phyloP scores from a whole-genome alignment of 2,888 invertebrate species.

The Ariolimax columbianus region DNA sequence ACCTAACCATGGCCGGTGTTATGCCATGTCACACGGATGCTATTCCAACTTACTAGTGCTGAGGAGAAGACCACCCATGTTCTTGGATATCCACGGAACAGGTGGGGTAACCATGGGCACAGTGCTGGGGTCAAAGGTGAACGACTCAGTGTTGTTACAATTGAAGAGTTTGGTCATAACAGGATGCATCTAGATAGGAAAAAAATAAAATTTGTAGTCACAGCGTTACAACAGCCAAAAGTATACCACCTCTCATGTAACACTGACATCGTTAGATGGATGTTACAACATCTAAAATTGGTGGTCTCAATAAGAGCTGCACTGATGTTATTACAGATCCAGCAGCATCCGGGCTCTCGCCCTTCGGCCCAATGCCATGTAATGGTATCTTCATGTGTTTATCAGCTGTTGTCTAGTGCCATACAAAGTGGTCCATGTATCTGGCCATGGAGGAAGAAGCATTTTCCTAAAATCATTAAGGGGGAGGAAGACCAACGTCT shows the following conservation, averaged over 20 bases:
- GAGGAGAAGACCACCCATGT: constrained; percentile 87
- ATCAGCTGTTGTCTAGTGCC: too few species aligned
- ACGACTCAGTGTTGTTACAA: constrained; percentile 84
- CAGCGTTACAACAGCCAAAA: neutral
- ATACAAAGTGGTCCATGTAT: too few species aligned
- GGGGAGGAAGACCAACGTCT: too few species aligned
- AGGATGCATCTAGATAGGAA: constrained; percentile 91
- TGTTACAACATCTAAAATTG: too few species aligned
- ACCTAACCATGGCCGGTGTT: too few species aligned
- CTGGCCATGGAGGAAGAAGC: too few species aligned
- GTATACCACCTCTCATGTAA: neutral
- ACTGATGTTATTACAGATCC: too few species aligned
- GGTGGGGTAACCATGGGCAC: constrained; percentile 91
- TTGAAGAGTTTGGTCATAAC: constrained; percentile 85
- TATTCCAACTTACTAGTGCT: constrained; percentile 58
- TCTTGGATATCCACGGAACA: constrained; percentile 87
- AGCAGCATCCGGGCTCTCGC: too few species aligned
- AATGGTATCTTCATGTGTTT: too few species aligned
- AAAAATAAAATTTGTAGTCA: neutral
- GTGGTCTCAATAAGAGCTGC: too few species aligned
- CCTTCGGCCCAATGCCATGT: too few species aligned
- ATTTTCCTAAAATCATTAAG: too few species aligned
- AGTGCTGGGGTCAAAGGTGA: constrained; percentile 85
- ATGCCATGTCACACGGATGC: neutral
- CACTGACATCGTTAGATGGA: neutral